Conservation (phyloP, 2,888 invertebrate species). For the Dilophus febrilis region DNA sequence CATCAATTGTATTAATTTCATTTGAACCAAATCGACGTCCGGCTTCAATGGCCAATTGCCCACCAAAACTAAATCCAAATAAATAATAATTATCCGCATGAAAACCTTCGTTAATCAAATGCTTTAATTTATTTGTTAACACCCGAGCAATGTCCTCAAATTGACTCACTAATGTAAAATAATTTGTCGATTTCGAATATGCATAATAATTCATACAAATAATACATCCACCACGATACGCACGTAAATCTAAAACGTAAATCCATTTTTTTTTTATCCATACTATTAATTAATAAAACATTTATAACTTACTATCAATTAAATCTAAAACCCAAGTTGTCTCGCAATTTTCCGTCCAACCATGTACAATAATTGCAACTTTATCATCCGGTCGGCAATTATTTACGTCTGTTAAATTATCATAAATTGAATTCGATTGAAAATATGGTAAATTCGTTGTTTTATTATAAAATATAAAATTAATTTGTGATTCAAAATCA, state of each 20-base stretch:
- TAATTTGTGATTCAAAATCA: no score
- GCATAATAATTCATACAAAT: conserved; percentile 24
- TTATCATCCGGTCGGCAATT: no score
- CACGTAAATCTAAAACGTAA: conserved; percentile 18
- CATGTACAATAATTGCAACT: conserved; percentile 8
- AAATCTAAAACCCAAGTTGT: conserved; percentile 21
- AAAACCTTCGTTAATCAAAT: conserved; percentile 18
- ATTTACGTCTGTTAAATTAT: no score
- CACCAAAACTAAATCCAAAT: conserved; percentile 28
- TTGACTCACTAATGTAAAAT: conserved; percentile 17
- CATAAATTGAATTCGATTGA: no score
- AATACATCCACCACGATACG: conserved; percentile 24
- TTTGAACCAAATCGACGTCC: conserved; percentile 17
- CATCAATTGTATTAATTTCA: conserved; percentile 22
- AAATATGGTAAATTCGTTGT: no score
- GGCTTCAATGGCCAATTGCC: conserved; percentile 22
- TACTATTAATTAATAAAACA: not conserved
- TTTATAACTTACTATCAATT: conserved; percentile 17
- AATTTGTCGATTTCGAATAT: conserved; percentile 20
- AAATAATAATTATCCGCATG: conserved; percentile 18
- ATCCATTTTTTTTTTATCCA: not conserved
- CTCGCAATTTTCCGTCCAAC: conserved; percentile 24
- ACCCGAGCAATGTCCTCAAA: conserved; percentile 18
- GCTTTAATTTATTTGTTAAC: conserved; percentile 16
- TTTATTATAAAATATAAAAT: no score